Conservation (phyloP, 2,797 vertebrate species). For the Enteromius treurensis region DNA sequence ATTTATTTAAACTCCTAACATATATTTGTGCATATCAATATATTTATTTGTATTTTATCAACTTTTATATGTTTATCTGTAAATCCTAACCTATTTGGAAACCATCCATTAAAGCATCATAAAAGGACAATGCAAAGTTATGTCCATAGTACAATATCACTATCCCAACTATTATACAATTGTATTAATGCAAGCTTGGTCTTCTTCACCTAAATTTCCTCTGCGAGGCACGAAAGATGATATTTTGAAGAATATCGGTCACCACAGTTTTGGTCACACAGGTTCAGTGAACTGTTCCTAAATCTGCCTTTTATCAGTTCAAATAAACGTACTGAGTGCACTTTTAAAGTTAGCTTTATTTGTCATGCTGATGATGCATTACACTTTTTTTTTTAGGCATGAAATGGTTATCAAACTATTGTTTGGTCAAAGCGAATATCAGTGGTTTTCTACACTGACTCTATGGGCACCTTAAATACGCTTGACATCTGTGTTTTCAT, state of each 20-base stretch:
- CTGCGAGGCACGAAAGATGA: background rate
- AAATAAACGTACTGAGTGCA: slow-evolving; percentile 33
- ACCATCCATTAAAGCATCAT: background rate
- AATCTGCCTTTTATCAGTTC: background rate
- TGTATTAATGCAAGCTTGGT: background rate
- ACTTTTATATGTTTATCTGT: background rate
- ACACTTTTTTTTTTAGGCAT: slow-evolving; percentile 40
- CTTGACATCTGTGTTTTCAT: slow-evolving; percentile 42
- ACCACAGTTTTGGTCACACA: background rate
- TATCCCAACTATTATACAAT: background rate
- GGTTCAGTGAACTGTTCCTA: background rate
- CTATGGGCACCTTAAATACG: slow-evolving; percentile 32
- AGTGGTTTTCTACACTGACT: slow-evolving; percentile 41
- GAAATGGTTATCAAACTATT: slow-evolving; percentile 51
- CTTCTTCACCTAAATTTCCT: slow-evolving; percentile 7
- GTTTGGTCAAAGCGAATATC: slow-evolving; percentile 49
- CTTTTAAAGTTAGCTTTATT: slow-evolving; percentile 34
- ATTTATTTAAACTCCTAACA: background rate
- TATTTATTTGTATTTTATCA: slow-evolving; percentile 6
- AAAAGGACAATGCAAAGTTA: background rate
- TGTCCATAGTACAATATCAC: background rate
- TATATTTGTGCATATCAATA: background rate
- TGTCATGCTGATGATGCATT: slow-evolving; percentile 32
- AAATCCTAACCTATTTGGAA: background rate
- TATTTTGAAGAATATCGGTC: background rate